Conservation (phyloP, 2,888 invertebrate species). For the Plebejus anna region DNA sequence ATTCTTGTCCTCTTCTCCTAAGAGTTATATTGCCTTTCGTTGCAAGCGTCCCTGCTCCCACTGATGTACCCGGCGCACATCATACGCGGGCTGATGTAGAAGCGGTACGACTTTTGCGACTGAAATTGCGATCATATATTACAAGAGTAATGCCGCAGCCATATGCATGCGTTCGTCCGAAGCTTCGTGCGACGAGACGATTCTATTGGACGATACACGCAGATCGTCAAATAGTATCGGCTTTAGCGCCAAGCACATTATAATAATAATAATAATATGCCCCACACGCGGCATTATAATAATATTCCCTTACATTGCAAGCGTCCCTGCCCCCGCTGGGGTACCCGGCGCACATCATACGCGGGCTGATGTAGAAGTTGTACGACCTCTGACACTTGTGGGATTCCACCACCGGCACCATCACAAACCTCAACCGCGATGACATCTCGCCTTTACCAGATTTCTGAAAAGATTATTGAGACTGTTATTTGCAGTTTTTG, state of each 20-base stretch:
- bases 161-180: too few species aligned
- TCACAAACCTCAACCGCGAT: slow-evolving; percentile 68
- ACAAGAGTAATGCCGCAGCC: too few species aligned
- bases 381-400: slow-evolving; percentile 64
- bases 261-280: too few species aligned
- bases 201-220: too few species aligned
- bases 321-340: slow-evolving; percentile 71
- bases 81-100: slow-evolving; percentile 68
- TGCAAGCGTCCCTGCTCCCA: slow-evolving; percentile 71
- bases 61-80: slow-evolving; percentile 70
- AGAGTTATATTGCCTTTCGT: background rate
- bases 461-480: slow-evolving; percentile 44
- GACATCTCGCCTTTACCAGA: slow-evolving; percentile 66
- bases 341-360: slow-evolving; percentile 72
- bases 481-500: background rate
- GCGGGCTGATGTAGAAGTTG: slow-evolving; percentile 63
- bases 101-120: slow-evolving; percentile 54
- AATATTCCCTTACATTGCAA: slow-evolving; percentile 44
- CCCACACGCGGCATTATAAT: too few species aligned
- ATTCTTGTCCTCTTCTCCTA: too few species aligned
- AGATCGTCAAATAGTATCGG: too few species aligned
- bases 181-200: too few species aligned
- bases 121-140: background rate
- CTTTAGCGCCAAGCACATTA: too few species aligned
- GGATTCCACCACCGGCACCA: slow-evolving; percentile 63